Percentiles rank a stretch among this genome's conserved stretches.
phyloP scores from a whole-genome alignment of 2,888 invertebrate species.

The Theristus sp. region DNA sequence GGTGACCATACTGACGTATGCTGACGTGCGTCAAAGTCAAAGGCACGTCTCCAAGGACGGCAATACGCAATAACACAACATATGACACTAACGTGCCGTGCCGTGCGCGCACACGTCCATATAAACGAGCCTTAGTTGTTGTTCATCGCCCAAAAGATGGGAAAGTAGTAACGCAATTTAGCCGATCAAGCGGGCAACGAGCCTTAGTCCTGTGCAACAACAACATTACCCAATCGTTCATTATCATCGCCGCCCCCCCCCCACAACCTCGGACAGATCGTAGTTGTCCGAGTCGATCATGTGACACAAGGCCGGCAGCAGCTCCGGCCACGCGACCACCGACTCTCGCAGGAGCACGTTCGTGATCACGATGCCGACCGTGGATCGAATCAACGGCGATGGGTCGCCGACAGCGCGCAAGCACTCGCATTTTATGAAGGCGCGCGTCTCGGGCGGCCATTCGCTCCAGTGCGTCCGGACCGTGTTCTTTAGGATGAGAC shows the following conservation, averaged over 20 bases:
- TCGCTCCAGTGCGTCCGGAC: slow-evolving; percentile 75
- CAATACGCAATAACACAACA: background rate
- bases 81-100: too few species aligned
- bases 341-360: slow-evolving; percentile 75
- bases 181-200: too few species aligned
- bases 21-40: too few species aligned
- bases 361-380: slow-evolving; percentile 71
- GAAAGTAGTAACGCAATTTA: too few species aligned
- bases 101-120: too few species aligned
- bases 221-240: background rate
- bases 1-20: too few species aligned
- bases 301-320: slow-evolving; percentile 72
- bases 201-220: too few species aligned
- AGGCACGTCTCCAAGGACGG: background rate
- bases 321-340: slow-evolving; percentile 60
- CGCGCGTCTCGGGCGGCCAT: slow-evolving; percentile 70
- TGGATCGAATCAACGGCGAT: slow-evolving; percentile 81
- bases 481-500: slow-evolving; percentile 92
- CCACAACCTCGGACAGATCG: slow-evolving; percentile 66
- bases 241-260: background rate
- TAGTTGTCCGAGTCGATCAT: slow-evolving; percentile 89
- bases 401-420: slow-evolving; percentile 82
- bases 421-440: slow-evolving; percentile 71
- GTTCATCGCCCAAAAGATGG: too few species aligned
- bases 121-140: too few species aligned